phyloP scores from a whole-genome alignment of 2,888 invertebrate genomes.

The Netelia melanura region DNA sequence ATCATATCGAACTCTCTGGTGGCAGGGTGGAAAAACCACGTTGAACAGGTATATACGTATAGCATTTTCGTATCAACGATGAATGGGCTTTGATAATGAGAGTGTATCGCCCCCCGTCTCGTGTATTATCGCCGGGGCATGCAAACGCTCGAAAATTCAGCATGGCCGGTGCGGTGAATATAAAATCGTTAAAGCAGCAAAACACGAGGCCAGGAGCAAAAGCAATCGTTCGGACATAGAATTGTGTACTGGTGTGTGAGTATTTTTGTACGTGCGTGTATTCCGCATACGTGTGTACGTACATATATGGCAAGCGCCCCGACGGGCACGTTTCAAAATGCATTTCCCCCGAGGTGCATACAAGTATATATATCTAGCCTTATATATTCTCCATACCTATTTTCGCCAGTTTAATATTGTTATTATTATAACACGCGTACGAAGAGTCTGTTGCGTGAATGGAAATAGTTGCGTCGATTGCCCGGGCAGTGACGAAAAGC shows the following conservation, averaged over 20 bases:
- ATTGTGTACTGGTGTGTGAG: conserved; percentile 20
- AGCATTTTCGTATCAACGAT: conserved; percentile 45
- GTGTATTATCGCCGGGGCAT: conserved; percentile 57
- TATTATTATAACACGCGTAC: conserved; percentile 50
- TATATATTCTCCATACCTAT: conserved; percentile 28
- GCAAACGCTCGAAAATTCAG: conserved; percentile 59
- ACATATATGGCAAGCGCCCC: conserved; percentile 16
- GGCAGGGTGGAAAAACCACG: conserved; percentile 30
- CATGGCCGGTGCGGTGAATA: conserved; percentile 47
- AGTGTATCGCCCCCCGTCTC: conserved; percentile 40
- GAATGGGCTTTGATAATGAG: conserved; percentile 63
- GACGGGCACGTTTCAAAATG: conserved; percentile 61
- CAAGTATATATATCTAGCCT: neutral
- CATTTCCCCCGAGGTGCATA: conserved; percentile 61
- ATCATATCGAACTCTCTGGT: conserved; percentile 18
- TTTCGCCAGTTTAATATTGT: conserved; percentile 58
- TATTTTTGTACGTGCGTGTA: neutral
- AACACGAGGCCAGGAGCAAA: conserved; percentile 30
- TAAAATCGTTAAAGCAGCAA: conserved; percentile 65
- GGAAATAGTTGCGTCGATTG: conserved; percentile 42
- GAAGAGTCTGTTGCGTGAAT: conserved; percentile 51
- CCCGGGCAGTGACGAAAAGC: conserved; percentile 34
- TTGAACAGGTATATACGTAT: conserved; percentile 2
- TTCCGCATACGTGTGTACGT: neutral
- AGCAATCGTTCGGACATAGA: conserved; percentile 55